Conservation (phyloP, 2,113 vertebrate genomes). For the Calonectris borealis region DNA sequence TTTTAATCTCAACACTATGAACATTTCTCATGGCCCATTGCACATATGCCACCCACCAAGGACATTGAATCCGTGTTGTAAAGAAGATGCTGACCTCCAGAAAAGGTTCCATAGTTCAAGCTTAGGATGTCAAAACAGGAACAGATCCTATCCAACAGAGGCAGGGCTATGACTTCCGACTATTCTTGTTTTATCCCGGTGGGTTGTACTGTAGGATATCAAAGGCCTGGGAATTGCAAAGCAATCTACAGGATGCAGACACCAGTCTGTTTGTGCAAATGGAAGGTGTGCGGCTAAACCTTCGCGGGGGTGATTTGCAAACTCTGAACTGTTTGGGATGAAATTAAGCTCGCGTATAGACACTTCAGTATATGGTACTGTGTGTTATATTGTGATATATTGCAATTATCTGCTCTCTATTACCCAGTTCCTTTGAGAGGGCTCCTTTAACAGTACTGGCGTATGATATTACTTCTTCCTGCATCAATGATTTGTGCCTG, state of each 20-base stretch:
- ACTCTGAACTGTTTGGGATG: neutral
- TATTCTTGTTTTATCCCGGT: neutral
- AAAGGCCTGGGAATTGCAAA: neutral
- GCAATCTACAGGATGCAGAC: neutral
- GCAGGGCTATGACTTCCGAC: neutral
- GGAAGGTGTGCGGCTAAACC: neutral
- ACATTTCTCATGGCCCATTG: neutral
- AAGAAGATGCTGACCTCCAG: neutral
- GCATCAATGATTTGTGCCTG: neutral
- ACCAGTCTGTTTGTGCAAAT: neutral
- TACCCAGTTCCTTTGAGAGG: neutral
- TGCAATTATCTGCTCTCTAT: neutral
- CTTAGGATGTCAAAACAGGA: neutral
- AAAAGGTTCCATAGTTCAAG: neutral
- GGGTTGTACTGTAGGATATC: neutral
- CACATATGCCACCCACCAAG: constrained; percentile 5
- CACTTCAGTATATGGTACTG: neutral
- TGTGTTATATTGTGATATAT: neutral
- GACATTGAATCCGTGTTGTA: neutral
- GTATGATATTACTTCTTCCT: neutral
- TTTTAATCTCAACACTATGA: neutral
- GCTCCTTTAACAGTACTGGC: neutral
- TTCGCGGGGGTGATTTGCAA: rapidly evolving
- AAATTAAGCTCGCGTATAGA: neutral
- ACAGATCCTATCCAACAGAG: neutral